phyloP scores from a whole-genome alignment of 2,797 vertebrate species.

The Sebastes steindachneri region DNA sequence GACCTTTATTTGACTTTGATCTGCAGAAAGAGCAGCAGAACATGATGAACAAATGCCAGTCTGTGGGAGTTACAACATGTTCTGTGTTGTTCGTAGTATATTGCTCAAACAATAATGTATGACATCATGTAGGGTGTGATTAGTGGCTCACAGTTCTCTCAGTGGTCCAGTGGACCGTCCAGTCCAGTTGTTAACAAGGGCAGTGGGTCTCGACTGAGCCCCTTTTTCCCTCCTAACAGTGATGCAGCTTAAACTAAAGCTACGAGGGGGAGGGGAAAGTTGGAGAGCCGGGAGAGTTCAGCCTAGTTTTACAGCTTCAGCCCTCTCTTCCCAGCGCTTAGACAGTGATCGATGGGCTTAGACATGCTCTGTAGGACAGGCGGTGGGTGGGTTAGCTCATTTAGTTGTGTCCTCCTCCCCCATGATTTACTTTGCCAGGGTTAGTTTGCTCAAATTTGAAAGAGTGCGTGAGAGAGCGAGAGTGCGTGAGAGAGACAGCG shows the following conservation, averaged over 20 bases:
- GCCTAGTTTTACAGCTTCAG: conserved; percentile 60
- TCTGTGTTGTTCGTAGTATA: not conserved
- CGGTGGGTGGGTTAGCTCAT: conserved; percentile 57
- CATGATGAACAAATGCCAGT: not conserved
- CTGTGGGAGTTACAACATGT: not conserved
- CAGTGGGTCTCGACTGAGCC: conserved; percentile 37
- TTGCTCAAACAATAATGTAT: not conserved
- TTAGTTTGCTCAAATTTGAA: conserved; percentile 32
- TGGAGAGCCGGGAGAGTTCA: conserved; percentile 56
- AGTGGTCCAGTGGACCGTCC: conserved; percentile 41
- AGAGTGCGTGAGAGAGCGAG: not conserved
- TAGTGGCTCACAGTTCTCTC: not conserved
- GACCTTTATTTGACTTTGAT: conserved; percentile 28
- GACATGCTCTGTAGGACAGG: conserved; percentile 72
- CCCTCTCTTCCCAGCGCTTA: conserved; percentile 55
- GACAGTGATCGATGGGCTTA: conserved; percentile 75
- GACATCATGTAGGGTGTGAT: conserved; percentile 11
- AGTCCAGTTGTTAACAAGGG: conserved; percentile 63
- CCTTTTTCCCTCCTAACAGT: not conserved
- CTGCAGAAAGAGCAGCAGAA: not conserved
- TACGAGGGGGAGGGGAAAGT: conserved; percentile 36
- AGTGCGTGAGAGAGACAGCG: not conserved
- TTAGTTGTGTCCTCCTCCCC: conserved; percentile 60
- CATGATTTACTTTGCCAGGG: conserved; percentile 52
- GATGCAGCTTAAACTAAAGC: conserved; percentile 35